A percentile compares a stretch with the other conserved stretches of the same genome.
These are phyloP conservation scores for Semnopithecus entellus DNA, from an alignment of 2,113 vertebrate genomes.

Conservation along the genomic window DNA sequence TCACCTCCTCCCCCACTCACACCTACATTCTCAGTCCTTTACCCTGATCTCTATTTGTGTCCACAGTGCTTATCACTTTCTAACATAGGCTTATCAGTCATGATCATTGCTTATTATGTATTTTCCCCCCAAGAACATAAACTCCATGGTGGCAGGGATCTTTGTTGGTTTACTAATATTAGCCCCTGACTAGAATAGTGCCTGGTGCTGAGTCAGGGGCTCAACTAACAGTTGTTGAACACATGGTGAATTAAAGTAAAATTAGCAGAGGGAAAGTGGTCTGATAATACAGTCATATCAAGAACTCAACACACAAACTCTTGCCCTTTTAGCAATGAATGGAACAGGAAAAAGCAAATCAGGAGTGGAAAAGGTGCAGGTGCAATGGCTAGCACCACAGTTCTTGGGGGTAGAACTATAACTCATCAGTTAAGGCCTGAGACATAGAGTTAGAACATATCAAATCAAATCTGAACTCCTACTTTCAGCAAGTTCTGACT, in stretches of 20 bases:
- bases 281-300: background rate
- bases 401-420: background rate
- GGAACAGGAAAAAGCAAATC: background rate
- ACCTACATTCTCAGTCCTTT: background rate
- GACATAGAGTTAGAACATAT: background rate
- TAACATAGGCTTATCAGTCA: background rate
- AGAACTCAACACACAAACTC: background rate
- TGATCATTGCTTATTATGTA: background rate
- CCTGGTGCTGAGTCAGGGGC: background rate
- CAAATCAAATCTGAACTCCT: background rate
- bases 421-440: background rate
- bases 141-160: background rate
- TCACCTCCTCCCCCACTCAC: background rate
- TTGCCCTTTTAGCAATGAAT: background rate
- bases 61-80: background rate
- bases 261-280: background rate
- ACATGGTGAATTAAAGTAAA: slow-evolving; percentile 4
- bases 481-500: background rate
- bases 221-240: background rate
- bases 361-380: background rate
- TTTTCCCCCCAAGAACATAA: background rate
- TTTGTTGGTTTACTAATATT: background rate
- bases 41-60: background rate
- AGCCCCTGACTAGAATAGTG: background rate
- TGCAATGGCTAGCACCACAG: background rate